Percentiles rank a stretch among this genome's conserved stretches.
phyloP scores from a whole-genome alignment of 1,140 invertebrate genomes.

The Drosophila sturtevanti region DNA sequence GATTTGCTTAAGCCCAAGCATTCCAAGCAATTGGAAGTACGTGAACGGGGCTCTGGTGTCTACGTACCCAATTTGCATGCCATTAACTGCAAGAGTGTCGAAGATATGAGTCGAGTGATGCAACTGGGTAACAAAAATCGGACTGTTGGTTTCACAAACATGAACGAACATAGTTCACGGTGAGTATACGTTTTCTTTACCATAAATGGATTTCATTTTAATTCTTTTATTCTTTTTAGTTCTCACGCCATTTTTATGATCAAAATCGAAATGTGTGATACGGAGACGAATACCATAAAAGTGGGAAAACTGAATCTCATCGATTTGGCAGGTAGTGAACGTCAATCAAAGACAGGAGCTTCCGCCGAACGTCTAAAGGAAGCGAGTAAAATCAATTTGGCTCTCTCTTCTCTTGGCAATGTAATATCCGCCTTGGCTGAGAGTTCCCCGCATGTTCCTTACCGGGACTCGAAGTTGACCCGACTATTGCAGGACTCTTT shows the following conservation, averaged over 20 bases:
- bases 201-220: neutral
- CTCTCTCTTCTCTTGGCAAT: conserved; percentile 95
- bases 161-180: conserved; percentile 98
- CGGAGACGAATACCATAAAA: conserved; percentile 86
- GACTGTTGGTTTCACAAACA: conserved; percentile 97
- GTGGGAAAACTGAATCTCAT: conserved; percentile 90
- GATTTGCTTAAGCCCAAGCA: conserved; percentile 94
- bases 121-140: conserved; percentile 94
- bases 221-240: conserved; percentile 79
- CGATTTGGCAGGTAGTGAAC: conserved; percentile 92
- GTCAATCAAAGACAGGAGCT: conserved; percentile 95
- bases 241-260: conserved; percentile 99
- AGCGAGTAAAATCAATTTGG: conserved; percentile 97
- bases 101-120: conserved; percentile 96
- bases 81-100: conserved; percentile 94
- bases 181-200: conserved; percentile 1
- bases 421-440: conserved; percentile 97
- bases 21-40: conserved; percentile 88
- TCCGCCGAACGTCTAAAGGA: conserved; percentile 95
- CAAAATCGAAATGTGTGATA: conserved; percentile 97
- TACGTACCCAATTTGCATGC: conserved; percentile 97
- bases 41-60: conserved; percentile 90
- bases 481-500: conserved; percentile 96
- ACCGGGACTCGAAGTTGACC: conserved; percentile 97
- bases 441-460: conserved; percentile 94